Evolutionary conservation across 37 sponge, comb jelly and placozoan species (phyloP).

Genomic region (Aplysina aerophoba): DNA sequence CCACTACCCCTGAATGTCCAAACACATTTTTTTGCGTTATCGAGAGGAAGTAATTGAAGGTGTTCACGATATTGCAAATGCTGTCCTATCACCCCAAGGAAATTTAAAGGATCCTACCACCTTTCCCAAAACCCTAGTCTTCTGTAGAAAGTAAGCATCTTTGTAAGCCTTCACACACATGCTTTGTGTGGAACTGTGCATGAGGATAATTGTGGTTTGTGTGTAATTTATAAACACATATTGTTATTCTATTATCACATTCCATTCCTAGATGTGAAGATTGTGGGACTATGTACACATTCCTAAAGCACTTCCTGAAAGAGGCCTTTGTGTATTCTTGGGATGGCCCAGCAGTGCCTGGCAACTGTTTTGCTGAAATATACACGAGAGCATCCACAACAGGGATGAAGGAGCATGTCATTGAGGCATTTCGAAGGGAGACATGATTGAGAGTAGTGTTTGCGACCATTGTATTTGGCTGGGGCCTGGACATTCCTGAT

Average conservation of each 20-base stretch:
- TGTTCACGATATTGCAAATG: slow-evolving; percentile 9
- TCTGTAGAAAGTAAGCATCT: slow-evolving; percentile 30
- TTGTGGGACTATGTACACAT: slow-evolving; percentile 22
- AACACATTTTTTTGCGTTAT: slow-evolving; percentile 15
- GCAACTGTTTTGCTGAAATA: slow-evolving; percentile 16
- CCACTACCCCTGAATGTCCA: slow-evolving; percentile 4
- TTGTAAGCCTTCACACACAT: too few species aligned
- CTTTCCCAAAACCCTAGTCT: slow-evolving; percentile 20
- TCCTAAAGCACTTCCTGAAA: slow-evolving; percentile 19
- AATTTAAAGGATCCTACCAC: slow-evolving; percentile 1
- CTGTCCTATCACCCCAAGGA: background rate
- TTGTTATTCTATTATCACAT: too few species aligned
- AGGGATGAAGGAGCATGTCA: slow-evolving; percentile 19
- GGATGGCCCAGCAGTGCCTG: slow-evolving; percentile 10
- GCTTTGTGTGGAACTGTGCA: background rate
- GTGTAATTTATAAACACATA: too few species aligned
- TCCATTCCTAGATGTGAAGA: background rate
- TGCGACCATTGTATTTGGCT: slow-evolving; percentile 46
- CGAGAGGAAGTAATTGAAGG: slow-evolving; percentile 5
- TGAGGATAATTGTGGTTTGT: too few species aligned
- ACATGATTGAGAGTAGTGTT: slow-evolving; percentile 25
- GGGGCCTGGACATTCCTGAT: slow-evolving; percentile 43
- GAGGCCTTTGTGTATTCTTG: slow-evolving; percentile 27
- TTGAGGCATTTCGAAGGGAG: slow-evolving; percentile 7
- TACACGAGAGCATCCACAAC: slow-evolving; percentile 24